Percentiles rank a stretch among this genome's conserved stretches.
Evolutionary conservation across 1,140 invertebrate species (phyloP).

Genomic region (Aleiodes sp.): DNA sequence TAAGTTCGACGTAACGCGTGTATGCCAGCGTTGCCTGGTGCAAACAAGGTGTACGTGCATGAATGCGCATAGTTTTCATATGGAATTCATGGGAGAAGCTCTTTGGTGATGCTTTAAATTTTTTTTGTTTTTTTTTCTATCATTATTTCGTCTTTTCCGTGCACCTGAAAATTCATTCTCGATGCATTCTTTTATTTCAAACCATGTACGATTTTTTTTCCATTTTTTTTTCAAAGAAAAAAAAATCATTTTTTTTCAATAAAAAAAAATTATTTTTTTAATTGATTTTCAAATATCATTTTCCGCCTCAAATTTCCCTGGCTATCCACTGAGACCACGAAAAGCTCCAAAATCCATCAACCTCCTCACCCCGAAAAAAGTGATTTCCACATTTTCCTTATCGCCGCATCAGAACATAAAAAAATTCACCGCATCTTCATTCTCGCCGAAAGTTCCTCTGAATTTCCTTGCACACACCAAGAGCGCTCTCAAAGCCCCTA

Average conservation of each 20-base stretch:
- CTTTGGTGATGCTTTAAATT: neutral
- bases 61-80: neutral
- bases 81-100: neutral
- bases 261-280: neutral
- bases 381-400: too few relatives aligned
- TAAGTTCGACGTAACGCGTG: neutral
- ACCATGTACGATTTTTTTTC: neutral
- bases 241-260: neutral
- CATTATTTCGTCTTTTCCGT: too few relatives aligned
- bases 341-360: too few relatives aligned
- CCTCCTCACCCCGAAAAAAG: too few relatives aligned
- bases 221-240: neutral
- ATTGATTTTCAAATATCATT: too few relatives aligned
- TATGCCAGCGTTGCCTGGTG: neutral
- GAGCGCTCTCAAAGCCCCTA: neutral
- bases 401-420: neutral
- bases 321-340: too few relatives aligned
- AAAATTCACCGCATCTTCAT: neutral
- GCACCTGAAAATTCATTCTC: neutral
- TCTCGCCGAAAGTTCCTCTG: neutral
- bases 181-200: neutral
- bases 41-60: slow-evolving; percentile 12
- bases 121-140: neutral
- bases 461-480: neutral
- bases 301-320: too few relatives aligned